Evolutionary conservation across 1,140 invertebrate species (phyloP).

Genomic region (Drosophila simulans): DNA sequence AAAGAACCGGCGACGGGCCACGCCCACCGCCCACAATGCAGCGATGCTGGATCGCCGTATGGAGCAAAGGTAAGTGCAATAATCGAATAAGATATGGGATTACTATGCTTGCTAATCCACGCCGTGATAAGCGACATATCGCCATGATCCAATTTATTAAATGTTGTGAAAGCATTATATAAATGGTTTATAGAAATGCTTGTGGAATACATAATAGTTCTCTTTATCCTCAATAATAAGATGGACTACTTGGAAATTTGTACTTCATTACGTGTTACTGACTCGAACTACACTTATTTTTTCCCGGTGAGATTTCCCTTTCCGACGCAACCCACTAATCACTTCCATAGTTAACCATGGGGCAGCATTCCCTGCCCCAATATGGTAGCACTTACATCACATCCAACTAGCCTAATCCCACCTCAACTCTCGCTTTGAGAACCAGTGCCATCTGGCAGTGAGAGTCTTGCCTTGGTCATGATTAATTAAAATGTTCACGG

Average conservation of each 20-base stretch:
- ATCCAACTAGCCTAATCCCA: slow-evolving; percentile 44
- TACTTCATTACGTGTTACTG: neutral
- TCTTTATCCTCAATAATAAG: too few species aligned
- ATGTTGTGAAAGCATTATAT: neutral
- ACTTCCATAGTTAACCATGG: slow-evolving; percentile 1
- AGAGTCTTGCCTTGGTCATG: slow-evolving; percentile 43
- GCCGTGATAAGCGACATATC: too few species aligned
- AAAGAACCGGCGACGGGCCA: slow-evolving; percentile 67
- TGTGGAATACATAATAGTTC: too few species aligned
- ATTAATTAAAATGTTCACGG: slow-evolving; percentile 77
- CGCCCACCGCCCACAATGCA: slow-evolving; percentile 44
- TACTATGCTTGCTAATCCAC: too few species aligned
- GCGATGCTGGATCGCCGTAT: slow-evolving; percentile 43
- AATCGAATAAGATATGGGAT: too few species aligned
- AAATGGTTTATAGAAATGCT: neutral
- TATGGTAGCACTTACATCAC: slow-evolving; percentile 29
- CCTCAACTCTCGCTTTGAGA: slow-evolving; percentile 44
- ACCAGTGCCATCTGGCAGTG: slow-evolving; percentile 55
- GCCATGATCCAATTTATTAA: neutral
- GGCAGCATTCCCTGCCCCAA: slow-evolving; percentile 32
- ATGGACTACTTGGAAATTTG: too few species aligned
- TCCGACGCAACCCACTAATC: slow-evolving; percentile 32
- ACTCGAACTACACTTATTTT: neutral
- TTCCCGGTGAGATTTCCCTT: slow-evolving; percentile 1
- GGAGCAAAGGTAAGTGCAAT: slow-evolving; percentile 70